Base-by-base conservation (phyloP, 2,888 invertebrate species). In the Biston stratarius region DNA sequence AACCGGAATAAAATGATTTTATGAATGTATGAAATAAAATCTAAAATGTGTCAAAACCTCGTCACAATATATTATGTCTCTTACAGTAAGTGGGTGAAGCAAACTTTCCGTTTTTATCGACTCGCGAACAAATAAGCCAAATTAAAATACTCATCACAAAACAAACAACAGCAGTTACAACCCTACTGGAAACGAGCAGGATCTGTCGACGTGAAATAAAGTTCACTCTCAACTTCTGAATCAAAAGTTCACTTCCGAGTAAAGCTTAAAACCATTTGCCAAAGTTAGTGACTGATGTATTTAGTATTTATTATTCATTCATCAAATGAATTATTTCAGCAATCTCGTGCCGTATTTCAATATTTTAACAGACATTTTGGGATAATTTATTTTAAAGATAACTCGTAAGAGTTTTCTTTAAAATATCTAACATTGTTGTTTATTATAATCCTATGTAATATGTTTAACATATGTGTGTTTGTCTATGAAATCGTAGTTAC, bases 151-250 rank as follows among this genome's bases (percentile, higher is more conserved):
- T 55, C 60, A 71, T 70, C 65, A 38, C 42, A 60, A 52, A 74
- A 71, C 73, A 70, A 73, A 74, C 71, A 74, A 72, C 68, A 68
- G 63, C 71, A 63, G 70, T 70, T 67, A 71, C 71, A 70, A 59
- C 69, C 66, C 70, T 73, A 67, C 47, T 57, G 60, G 59, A 70
- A 48, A 49, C 56, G 61, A 60, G 57, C 69, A 67, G 55, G 64
- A 61, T 44, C 69, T 57, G 65, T 65, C 64, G 64, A 67, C 64
- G 64, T 63, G 44, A 68, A 74, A 65, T 70, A 69, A 74, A 73
- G 72, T 75, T 72, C 63, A 71, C 69, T 69, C 70, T 63, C 66
- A 70, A 75, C 74, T 75, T 61, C 57, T 65, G 58, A 74, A 74
- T 75, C 74, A 69, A 75, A 74, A 72, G 56, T 73, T 71, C 59